These are phyloP conservation scores for Matsumurasca onukii DNA, from an alignment of 1,140 invertebrate species.

Conservation along the genomic window DNA sequence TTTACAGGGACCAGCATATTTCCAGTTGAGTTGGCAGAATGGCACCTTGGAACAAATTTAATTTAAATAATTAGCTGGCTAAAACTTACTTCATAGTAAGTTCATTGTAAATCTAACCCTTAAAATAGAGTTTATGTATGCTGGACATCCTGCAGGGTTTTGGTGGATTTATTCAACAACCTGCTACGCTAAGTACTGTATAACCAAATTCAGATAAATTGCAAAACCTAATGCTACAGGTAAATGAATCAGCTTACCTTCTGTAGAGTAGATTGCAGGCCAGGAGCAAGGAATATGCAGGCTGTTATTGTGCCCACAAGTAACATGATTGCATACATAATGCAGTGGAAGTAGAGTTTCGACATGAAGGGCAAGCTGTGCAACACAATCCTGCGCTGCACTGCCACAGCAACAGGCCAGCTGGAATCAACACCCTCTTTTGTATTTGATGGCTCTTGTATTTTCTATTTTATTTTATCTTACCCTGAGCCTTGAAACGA, in stretches of 20 bases:
- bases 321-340: slow-evolving; percentile 96
- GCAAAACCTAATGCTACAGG: too few relatives aligned
- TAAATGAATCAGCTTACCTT: too few relatives aligned
- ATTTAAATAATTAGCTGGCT: not conserved
- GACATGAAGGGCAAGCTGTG: slow-evolving; percentile 92
- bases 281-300: slow-evolving; percentile 90
- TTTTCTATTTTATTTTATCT: not conserved
- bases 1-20: slow-evolving; percentile 51
- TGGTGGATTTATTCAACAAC: too few relatives aligned
- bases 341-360: slow-evolving; percentile 95
- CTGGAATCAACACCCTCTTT: slow-evolving; percentile 58
- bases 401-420: slow-evolving; percentile 97
- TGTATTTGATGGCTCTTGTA: not conserved
- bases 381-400: slow-evolving; percentile 95
- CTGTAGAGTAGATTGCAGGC: slow-evolving; percentile 76
- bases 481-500: not conserved
- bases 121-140: too few relatives aligned
- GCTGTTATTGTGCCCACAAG: slow-evolving; percentile 85
- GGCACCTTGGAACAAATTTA: slow-evolving; percentile 40
- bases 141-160: too few relatives aligned
- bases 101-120: too few relatives aligned
- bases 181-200: too few relatives aligned
- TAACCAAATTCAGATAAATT: too few relatives aligned
- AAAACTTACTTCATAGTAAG: not conserved
- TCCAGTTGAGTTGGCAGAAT: slow-evolving; percentile 38